Evolutionary conservation across 2,888 invertebrate genomes (phyloP).

Genomic region (Augiades crinisus): DNA sequence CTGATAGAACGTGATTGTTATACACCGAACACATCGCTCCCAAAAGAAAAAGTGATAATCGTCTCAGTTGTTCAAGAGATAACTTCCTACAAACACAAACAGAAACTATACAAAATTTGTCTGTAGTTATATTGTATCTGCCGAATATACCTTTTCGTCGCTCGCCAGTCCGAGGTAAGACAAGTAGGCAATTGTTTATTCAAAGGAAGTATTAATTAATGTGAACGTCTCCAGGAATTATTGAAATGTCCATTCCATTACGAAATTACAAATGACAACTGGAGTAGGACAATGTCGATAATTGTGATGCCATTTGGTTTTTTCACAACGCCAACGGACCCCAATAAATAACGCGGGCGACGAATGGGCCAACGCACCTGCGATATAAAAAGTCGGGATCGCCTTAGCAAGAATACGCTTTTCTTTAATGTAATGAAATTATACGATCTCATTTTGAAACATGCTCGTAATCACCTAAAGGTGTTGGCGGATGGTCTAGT

Average conservation of each 20-base stretch:
- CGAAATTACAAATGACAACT: constrained; percentile 47
- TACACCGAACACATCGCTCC: too few relatives aligned
- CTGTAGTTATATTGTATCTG: too few relatives aligned
- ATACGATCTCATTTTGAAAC: constrained; percentile 27
- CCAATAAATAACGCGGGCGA: constrained; percentile 49
- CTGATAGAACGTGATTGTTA: too few relatives aligned
- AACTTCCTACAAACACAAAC: too few relatives aligned
- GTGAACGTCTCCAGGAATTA: constrained; percentile 30
- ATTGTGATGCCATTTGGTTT: constrained; percentile 67
- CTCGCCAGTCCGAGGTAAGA: neutral
- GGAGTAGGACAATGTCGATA: constrained; percentile 54
- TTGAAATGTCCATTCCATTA: constrained; percentile 46
- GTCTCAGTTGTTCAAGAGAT: too few relatives aligned
- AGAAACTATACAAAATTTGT: too few relatives aligned
- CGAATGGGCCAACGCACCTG: constrained; percentile 61
- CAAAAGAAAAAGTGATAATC: too few relatives aligned
- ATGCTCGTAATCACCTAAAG: constrained; percentile 5
- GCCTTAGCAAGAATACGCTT: constrained; percentile 45
- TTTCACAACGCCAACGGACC: constrained; percentile 42
- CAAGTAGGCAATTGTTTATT: constrained; percentile 8
- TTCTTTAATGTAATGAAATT: constrained; percentile 45
- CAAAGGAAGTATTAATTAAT: constrained; percentile 25
- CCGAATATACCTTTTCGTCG: too few relatives aligned
- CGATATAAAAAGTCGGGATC: constrained; percentile 57
- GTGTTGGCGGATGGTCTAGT: too few relatives aligned